Base-by-base conservation (phyloP, 2,888 invertebrate genomes). In the Eristalis arbustorum region DNA sequence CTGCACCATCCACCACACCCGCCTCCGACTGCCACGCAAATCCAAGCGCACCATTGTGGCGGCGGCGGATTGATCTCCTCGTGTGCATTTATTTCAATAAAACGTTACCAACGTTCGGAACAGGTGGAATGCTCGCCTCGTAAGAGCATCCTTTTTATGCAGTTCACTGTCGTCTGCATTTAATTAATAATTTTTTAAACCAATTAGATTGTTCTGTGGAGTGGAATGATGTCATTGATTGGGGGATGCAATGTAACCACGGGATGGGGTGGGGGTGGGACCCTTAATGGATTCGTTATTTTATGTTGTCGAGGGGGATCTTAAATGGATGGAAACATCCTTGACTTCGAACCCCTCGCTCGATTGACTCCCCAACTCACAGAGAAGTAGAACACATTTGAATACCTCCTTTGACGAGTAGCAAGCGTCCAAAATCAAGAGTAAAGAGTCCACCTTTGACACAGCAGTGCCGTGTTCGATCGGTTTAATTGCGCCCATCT, bases 141-240 rank as follows among this genome's bases (percentile, higher is more conserved):
- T 59, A 71, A 34, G 42, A 49, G 18, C 49, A 23, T 18, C 10
- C 8, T 66, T 67, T 56, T 37, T 40, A 71, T 78, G 69, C 34
- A 49, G 63, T 72, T 34, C 49, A 40, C 68, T 34, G 49, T 71
- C 62, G 68, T 37, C 72, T 76, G 76, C 40, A 76, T 67, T 76
- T 68, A 84, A 76, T 80, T 84, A 84, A 84, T 76, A 84, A 5
- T 18, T 49, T 18, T 76, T 84, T 84, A 37, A 74, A 66, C 62
- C 69, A 79, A 75, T 69, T 69, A 67, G 73, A 78, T 69, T 83
- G 72, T 63, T 68, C 68, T 62, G 57, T 57, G 37, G 59, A 25
- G 56, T 49, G 18, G 56, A 13, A 13, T n/a, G 42, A 42, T 23
- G 57, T 23, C 22, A n/a, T 14, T 42, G 42, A 49, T 1, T 37